Evolutionary conservation across 35 echinoderm and acorn worm species (phyloP), one percentile per base, ranked within the genome.

Genomic region (Ophiothrix spiculata): DNA sequence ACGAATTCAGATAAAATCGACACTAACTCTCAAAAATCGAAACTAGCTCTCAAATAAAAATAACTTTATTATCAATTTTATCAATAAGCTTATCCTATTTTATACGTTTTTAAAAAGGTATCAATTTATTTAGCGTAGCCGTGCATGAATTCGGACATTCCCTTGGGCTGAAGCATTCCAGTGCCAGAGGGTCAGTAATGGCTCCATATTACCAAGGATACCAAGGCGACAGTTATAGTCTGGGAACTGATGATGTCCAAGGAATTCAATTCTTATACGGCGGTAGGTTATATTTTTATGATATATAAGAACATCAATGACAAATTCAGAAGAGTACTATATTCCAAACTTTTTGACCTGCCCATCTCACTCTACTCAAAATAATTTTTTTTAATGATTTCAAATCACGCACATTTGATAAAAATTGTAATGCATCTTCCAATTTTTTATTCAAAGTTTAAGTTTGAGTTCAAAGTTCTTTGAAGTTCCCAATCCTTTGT

Each of bases 181-280:
- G 60, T 29, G 82, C 80, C n/a, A 37, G 31, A 23, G 83, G 83
- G 28, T 76, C 89, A 14, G 37, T 91, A 14, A 91, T 91, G 89
- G 34, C 29, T 1, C 89, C 89, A 1, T 91, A 76, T 35, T 80
- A 80, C 33, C 37, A 39, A 28, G 82, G 83, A 23, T 91, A 85
- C 37, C 23, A 76, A 19, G 82, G 82, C 0, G 29, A 28, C 23
- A 32, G 69, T 35, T 91, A 80, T 46, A 69, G 37, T 28, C 89
- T 91, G 29, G 75, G 75, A 8, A 19, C 17, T 33, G 89, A 91
- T 39, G 89, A 91, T 46, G 69, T 91, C 41, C 16, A 31, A 16
- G 89, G 82, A 25, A 91, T 91, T n/a, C 89, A 91, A 74, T 33
- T 39, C 45, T 35, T 91, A 23, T 91, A 91, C 73, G 89, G 89